These are phyloP conservation scores for Pseudomugil tenellus DNA, from an alignment of 2,797 vertebrate species.

Conservation along the genomic window DNA sequence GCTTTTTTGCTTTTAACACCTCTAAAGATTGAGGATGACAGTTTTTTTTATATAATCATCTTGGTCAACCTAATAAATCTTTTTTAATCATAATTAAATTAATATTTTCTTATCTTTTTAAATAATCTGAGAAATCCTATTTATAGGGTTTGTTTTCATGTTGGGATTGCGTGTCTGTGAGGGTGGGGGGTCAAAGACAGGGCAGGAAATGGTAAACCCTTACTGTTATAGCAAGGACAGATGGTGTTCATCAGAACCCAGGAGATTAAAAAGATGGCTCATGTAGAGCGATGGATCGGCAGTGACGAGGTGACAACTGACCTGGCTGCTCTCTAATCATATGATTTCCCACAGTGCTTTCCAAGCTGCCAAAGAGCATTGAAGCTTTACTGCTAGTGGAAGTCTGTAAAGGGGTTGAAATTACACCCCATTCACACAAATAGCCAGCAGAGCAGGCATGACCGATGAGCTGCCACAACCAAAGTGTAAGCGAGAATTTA, in stretches of 20 bases:
- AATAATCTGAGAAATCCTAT: background rate
- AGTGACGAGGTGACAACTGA: constrained; percentile 47
- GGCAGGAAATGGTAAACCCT: constrained; percentile 45
- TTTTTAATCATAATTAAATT: background rate
- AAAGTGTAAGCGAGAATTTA: constrained; percentile 22
- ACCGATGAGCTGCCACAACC: constrained; percentile 26
- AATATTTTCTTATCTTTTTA: background rate
- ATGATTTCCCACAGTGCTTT: constrained; percentile 50
- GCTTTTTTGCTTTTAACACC: constrained; percentile 1
- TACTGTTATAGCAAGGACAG: constrained; percentile 20
- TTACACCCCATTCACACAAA: constrained; percentile 75
- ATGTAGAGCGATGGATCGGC: constrained; percentile 38
- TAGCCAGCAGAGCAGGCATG: constrained; percentile 43
- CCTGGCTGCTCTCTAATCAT: constrained; percentile 55
- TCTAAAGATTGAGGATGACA: background rate
- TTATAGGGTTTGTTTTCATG: background rate
- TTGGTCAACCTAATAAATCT: background rate
- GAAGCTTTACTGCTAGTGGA: constrained; percentile 44
- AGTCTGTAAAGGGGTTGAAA: constrained; percentile 66
- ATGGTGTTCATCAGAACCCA: constrained; percentile 30
- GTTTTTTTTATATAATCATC: background rate
- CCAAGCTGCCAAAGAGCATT: constrained; percentile 46
- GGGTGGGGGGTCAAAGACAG: constrained; percentile 29
- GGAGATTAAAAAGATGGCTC: constrained; percentile 32
- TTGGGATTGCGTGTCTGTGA: background rate